Evolutionary conservation across 2,888 invertebrate genomes (phyloP), one percentile per base, ranked within the genome.

Genomic region (Amiota mariae): DNA sequence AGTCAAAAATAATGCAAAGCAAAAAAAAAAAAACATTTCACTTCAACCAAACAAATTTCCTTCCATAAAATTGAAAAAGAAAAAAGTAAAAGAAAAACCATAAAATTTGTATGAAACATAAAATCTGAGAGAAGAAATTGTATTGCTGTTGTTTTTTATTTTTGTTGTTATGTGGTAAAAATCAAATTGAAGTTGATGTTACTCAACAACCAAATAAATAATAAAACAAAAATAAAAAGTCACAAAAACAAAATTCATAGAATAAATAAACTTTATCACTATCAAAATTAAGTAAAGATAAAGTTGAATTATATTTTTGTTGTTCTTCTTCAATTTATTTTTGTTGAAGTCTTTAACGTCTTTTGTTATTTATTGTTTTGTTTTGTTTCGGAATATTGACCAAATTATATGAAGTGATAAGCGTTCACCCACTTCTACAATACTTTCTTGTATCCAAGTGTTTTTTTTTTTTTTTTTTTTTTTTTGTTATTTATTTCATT

Each of bases 201-300:
- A 51, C 51, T 24, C 24, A 1, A 51, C 1, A 51, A 36, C 8
- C 63, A 63, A 13, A 67, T 13, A 61, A 20, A 20, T 1, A 66
- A 75, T 64, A 70, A 15, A 70, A 68, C 56, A 75, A 49, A 75
- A 59, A 67, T 63, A 11, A 59, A 59, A 12, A 63, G 36, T 63
- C 24, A 12, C 46, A 24, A 79, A 80, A 80, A 54, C 11, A 63
- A 36, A 36, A 36, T 63, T 36, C 10, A 63, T 36, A 63, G 36
- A 63, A 36, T 63, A 63, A 63, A 78, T 73, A 76, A 36, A 57
- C 75, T 82, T 85, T 85, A 83, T 83, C 83, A 83, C 81, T 83
- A 83, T 84, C 85, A 79, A 84, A 83, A 84, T 85, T 83, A 83
- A 83, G 80, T 77, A 81, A 78, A 83, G 83, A 83, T 83, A 83